Conservation (phyloP, 2,888 invertebrate genomes). For the Metacarcinus magister region DNA sequence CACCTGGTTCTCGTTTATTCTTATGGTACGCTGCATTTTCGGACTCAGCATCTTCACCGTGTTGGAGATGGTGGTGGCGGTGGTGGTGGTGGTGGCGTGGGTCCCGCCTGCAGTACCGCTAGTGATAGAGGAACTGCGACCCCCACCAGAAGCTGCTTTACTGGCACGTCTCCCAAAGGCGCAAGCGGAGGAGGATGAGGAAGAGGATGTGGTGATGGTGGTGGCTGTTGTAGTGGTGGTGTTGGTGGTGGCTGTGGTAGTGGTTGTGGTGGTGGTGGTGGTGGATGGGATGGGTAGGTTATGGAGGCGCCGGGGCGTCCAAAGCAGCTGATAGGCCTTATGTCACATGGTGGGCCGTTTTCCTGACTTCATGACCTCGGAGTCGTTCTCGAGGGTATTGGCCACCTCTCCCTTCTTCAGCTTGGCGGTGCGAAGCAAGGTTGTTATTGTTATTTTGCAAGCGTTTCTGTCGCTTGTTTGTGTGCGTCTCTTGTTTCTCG, state of each 20-base stretch:
- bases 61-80: slow-evolving; percentile 79
- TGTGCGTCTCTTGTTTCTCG: not conserved
- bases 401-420: slow-evolving; percentile 22
- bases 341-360: slow-evolving; percentile 70
- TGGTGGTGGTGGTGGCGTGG: slow-evolving; percentile 58
- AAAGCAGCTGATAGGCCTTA: slow-evolving; percentile 73
- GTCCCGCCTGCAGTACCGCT: not conserved
- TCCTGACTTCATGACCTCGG: not conserved
- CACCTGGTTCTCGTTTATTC: slow-evolving; percentile 90
- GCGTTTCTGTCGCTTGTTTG: not conserved
- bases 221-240: slow-evolving; percentile 36
- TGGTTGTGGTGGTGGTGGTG: slow-evolving; percentile 63
- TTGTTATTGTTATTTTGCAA: not conserved
- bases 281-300: slow-evolving; percentile 63
- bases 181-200: slow-evolving; percentile 36
- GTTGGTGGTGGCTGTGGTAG: slow-evolving; percentile 65
- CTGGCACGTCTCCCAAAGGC: slow-evolving; percentile 51
- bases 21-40: slow-evolving; percentile 93
- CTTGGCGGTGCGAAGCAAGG: not conserved
- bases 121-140: slow-evolving; percentile 58
- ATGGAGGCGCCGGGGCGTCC: slow-evolving; percentile 71
- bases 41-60: slow-evolving; percentile 89
- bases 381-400: slow-evolving; percentile 2
- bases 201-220: slow-evolving; percentile 44
- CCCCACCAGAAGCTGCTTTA: slow-evolving; percentile 60